Evolutionary conservation across 2,888 invertebrate species (phyloP), one percentile per base, ranked within the genome.

Genomic region (Dasysyrphus tricinctus): DNA sequence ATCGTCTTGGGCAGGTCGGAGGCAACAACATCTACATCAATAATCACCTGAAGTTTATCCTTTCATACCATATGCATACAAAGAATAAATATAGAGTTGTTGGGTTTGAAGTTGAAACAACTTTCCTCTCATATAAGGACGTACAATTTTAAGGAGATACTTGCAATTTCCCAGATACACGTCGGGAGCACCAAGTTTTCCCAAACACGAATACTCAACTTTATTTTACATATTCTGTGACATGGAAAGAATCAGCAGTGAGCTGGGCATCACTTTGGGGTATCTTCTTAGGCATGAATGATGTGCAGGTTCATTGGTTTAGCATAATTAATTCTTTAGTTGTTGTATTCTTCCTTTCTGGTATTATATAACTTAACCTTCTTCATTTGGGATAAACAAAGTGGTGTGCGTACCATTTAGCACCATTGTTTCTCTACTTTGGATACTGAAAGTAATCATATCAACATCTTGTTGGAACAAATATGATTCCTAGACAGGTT

Each of bases 201-300:
- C 94, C 95, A 54, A 94, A 94, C 79, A 94, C 95, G 3, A 96
- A 96, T 79, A 96, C 96, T n/a, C 95, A 95, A 90, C 92, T 98
- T 8, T 95, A 95, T 89, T 98, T 98, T 90, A 96, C 98, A n/a
- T 99, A 98, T 92, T 97, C 98, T 56, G 97, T 99, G 29, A 95
- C 96, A 90, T 97, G 97, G 97, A 95, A 95, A 88, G 94, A 95
- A 89, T 98, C 98, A 3, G 96, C 96, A 69, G 95, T 98, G 76
- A 96, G 97, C 90, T 99, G 99, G 99, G 99, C 99, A 2, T 99
- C 98, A 32, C 95, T 99, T 90, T 99, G 99, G 99, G 99, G 99
- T 91, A 97, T 97, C 88, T 99, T 99, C 92, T 94, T 99, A 80
- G 96, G 97, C 88, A 98, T 99, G 97, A 97, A 96, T 90, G 98